Evolutionary conservation across 2,888 invertebrate genomes (phyloP), one percentile per base, ranked within the genome.

Genomic region (Acronicta psi): DNA sequence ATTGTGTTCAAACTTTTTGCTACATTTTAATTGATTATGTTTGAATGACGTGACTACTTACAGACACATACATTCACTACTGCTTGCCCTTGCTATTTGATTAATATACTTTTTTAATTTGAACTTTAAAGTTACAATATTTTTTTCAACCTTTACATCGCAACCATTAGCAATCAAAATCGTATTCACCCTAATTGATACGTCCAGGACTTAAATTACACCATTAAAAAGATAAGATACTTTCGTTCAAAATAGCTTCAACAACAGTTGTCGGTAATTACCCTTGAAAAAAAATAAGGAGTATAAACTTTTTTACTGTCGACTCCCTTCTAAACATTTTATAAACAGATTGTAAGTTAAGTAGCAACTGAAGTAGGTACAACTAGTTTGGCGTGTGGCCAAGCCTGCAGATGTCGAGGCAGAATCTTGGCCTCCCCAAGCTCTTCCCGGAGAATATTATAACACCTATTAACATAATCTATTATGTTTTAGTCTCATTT

Each of bases 401-500:
- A 85, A 79, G 70, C 58, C 66, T 79, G 69, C 82, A 81, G 83
- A 86, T 85, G 87, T 87, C 85, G 84, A 85, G 81, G 81, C 76
- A 72, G 69, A 74, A 78, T 83, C 77, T 84, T 79, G 77, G 76
- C 81, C 73, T 72, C 72, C 51, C 44, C 59, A 60, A 72, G 57
- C 62, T 71, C 72, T 74, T 67, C 68, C 69, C 64, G 63, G 65
- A 65, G 72, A 76, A 77, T 79, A 82, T 82, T 78, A 83, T 81
- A 85, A 84, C 80, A 72, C 72, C 73, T 81, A 85, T 86, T 85
- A 85, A 80, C 85, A 84, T 85, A 86, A 83, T 83, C 76, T 76
- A 59, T 70, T 72, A 77, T 76, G 78, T 81, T 82, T 82, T 78
- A 79, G 77, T 76, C 78, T 77, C 76, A 79, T 80, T 83, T 79